These are phyloP conservation scores for Euschistus heros DNA, from an alignment of 1,140 invertebrate genomes.

Conservation along the genomic window DNA sequence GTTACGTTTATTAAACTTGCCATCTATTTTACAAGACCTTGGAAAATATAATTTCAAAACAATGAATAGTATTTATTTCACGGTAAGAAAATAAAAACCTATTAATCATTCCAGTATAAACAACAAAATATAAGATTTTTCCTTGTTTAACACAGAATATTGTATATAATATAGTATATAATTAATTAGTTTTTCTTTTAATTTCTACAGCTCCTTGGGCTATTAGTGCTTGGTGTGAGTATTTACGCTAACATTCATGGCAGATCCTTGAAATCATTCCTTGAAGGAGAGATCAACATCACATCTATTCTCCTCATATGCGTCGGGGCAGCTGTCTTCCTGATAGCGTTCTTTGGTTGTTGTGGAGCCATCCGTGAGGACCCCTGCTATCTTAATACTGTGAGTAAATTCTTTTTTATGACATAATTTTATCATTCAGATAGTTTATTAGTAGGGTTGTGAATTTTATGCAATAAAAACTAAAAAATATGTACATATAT, in stretches of 20 bases:
- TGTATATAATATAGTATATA: too few relatives aligned
- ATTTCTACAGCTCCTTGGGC: conserved; percentile 2
- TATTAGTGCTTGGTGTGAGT: conserved; percentile 1
- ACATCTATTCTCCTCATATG: conserved; percentile 15
- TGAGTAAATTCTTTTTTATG: conserved; percentile 37
- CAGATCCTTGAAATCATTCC: background rate
- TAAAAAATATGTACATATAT: too few relatives aligned
- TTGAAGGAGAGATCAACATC: background rate
- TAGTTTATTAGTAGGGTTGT: background rate
- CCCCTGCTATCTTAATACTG: conserved; percentile 76
- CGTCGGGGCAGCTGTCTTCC: conserved; percentile 70
- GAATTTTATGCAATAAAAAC: background rate
- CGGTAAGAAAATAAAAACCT: too few relatives aligned
- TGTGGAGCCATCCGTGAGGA: conserved; percentile 78
- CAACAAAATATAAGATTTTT: too few relatives aligned
- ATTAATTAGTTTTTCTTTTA: background rate
- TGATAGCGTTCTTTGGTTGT: conserved; percentile 80
- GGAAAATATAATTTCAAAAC: too few relatives aligned
- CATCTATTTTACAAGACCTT: too few relatives aligned
- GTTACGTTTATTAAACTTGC: too few relatives aligned
- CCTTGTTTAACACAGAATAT: too few relatives aligned
- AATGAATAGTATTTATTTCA: too few relatives aligned
- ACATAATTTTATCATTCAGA: background rate
- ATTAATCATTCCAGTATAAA: too few relatives aligned
- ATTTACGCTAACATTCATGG: conserved; percentile 11